Conservation (phyloP, 2,797 vertebrate genomes). For the Miopithecus talapoin region DNA sequence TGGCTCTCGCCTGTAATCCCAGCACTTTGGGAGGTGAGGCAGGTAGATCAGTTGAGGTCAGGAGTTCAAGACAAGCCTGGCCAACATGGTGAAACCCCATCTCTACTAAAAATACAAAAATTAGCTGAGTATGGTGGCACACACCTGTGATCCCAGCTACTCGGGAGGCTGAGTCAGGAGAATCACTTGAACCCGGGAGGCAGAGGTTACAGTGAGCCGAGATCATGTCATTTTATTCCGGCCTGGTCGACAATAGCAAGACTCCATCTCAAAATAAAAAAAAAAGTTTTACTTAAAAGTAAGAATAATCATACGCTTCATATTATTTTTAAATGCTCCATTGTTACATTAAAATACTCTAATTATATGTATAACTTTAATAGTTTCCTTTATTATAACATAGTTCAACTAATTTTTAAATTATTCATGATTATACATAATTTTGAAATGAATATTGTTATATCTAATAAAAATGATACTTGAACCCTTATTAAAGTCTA, state of each 20-base stretch:
- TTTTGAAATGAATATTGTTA: slow-evolving; percentile 26
- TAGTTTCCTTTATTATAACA: neutral
- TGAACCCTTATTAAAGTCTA: neutral
- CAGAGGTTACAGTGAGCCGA: neutral
- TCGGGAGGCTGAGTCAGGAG: neutral
- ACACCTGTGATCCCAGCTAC: neutral
- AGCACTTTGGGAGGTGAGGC: neutral
- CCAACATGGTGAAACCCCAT: neutral
- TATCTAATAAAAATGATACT: neutral
- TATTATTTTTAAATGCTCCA: neutral
- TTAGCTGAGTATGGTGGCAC: neutral
- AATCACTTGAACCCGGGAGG: neutral
- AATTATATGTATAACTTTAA: neutral
- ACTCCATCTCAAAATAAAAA: neutral
- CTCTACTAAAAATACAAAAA: neutral
- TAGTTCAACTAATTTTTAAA: neutral
- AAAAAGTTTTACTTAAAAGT: neutral
- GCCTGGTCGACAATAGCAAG: neutral
- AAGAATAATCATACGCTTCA: neutral
- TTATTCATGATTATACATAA: slow-evolving; percentile 30
- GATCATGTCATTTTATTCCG: neutral
- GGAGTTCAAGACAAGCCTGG: neutral
- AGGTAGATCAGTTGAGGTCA: neutral
- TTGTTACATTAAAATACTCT: neutral
- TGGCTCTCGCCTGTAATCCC: neutral